Base-by-base conservation (phyloP, 2,888 invertebrate genomes). In the Apodemia mormo region DNA sequence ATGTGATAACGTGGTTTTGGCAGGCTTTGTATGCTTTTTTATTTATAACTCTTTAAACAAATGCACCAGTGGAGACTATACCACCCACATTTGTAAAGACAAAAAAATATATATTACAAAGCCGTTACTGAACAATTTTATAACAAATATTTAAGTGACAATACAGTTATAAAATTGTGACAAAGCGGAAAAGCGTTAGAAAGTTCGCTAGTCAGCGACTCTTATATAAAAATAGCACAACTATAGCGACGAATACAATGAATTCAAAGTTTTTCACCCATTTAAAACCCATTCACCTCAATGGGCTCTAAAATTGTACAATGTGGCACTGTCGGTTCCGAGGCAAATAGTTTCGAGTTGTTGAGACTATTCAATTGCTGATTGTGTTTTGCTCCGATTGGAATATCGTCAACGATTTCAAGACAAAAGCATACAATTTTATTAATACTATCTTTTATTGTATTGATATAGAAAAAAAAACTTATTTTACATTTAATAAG, bases 221-320 rank as follows among this genome's bases (percentile, higher is more conserved):
- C 64, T 64, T 37, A 37, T 14, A 37, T 8, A 64, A 64, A 64
- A 64, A 64, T 64, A 64, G 33, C 8, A 8, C 64, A 64, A 64
- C 64, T 64, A 64, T 64, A n/a, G 37, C 64, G n/a, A 64, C 64
- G n/a, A 64, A 64, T n/a, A 64, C 64, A 64, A 64, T 64, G 64
- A 64, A 64, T 64, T 64, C 37, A 64, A 64, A 64, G 64, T 64
- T 64, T 64, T 64, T 64, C 64, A 64, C 14, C 64, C 37, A 64
- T 64, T 64, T 64, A 64, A 64, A 61, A 64, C 37, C 64, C 8
- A 64, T 64, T 64, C 64, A 37, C 64, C 64, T 64, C 64, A 64
- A 64, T 64, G 64, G 64, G 37, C 64, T 64, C 64, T 37, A 64
- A 64, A 64, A 64, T 64, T 64, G 64, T 37, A 64, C 64, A 64